Evolutionary conservation across 2,113 vertebrate genomes (phyloP).

Genomic region (Apteryx owenii): DNA sequence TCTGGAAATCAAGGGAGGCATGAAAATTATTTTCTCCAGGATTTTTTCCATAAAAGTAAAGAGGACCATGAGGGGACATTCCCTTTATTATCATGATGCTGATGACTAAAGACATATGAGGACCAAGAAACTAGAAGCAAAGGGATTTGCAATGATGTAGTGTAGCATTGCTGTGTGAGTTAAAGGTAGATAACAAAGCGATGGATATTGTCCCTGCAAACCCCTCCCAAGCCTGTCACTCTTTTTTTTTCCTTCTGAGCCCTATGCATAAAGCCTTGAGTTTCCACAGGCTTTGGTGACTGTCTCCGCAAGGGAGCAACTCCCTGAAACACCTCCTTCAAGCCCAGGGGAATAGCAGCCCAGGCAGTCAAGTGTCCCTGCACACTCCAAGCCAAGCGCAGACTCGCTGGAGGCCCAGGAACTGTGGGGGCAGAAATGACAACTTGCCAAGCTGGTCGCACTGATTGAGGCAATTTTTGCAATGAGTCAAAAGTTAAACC

Average conservation of each 20-base stretch:
- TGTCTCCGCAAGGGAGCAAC: background rate
- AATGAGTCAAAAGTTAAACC: background rate
- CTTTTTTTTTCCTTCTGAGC: background rate
- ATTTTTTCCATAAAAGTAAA: background rate
- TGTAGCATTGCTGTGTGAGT: background rate
- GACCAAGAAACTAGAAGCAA: background rate
- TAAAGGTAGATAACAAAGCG: background rate
- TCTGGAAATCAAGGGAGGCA: background rate
- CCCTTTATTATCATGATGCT: background rate
- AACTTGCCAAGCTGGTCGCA: background rate
- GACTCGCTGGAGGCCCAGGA: background rate
- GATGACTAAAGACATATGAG: background rate
- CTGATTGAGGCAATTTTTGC: background rate
- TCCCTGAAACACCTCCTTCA: background rate
- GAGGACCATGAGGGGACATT: background rate
- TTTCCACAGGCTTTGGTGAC: background rate
- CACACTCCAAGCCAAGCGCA: background rate
- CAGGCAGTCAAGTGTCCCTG: background rate
- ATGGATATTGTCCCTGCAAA: background rate
- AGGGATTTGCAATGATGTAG: background rate
- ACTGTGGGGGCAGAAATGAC: background rate
- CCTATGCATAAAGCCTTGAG: background rate
- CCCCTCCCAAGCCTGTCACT: background rate
- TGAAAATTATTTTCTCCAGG: background rate
- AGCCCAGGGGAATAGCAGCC: background rate